phyloP scores from a whole-genome alignment of 2,797 vertebrate species.

The Bovichtus variegatus region DNA sequence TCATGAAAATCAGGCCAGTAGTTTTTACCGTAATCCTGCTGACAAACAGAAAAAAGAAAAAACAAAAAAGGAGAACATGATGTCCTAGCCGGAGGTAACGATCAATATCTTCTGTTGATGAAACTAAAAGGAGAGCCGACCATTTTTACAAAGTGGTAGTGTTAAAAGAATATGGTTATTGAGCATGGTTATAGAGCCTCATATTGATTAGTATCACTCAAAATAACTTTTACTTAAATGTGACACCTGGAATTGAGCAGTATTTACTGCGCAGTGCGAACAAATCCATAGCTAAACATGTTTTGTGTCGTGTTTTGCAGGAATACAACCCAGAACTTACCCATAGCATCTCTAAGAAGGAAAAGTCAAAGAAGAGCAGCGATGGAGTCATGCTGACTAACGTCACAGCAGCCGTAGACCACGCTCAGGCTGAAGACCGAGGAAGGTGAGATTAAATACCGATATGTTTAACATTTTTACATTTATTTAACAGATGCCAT shows the following conservation, averaged over 20 bases:
- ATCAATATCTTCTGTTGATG: background rate
- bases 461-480: background rate
- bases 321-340: slow-evolving; percentile 94
- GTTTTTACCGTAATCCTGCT: too few species aligned
- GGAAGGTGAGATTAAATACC: slow-evolving; percentile 86
- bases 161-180: background rate
- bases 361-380: slow-evolving; percentile 89
- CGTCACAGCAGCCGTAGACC: slow-evolving; percentile 78
- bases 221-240: background rate
- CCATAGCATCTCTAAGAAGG: slow-evolving; percentile 90
- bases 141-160: background rate
- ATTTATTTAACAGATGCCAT: background rate
- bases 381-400: slow-evolving; percentile 88
- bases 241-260: background rate
- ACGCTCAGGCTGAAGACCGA: slow-evolving; percentile 83
- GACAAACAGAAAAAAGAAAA: too few species aligned
- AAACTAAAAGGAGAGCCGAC: background rate
- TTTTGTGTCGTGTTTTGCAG: slow-evolving; percentile 70
- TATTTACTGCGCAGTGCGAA: background rate
- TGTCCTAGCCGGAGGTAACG: background rate
- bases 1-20: too few species aligned
- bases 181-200: background rate
- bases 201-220: background rate
- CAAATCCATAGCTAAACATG: background rate
- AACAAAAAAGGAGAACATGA: too few species aligned